Evolutionary conservation across 2,797 vertebrate species (phyloP).

Genomic region (Pangasius sanitwongsei): DNA sequence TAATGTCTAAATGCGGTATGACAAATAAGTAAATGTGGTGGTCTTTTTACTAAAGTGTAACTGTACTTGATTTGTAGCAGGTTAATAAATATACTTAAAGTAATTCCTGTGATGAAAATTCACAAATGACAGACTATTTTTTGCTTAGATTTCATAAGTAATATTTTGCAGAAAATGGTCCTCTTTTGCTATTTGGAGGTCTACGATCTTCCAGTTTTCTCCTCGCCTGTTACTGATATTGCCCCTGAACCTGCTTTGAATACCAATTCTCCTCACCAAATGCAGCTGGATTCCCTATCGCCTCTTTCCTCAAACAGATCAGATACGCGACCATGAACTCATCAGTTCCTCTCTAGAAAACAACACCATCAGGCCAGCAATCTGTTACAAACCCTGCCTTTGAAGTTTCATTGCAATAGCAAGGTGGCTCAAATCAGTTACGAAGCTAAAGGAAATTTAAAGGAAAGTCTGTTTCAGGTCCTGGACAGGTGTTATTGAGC

Average conservation of each 20-base stretch:
- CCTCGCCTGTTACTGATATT: constrained; percentile 9
- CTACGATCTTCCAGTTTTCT: constrained; percentile 19
- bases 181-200: neutral
- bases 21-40: neutral
- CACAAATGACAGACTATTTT: neutral
- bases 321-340: neutral
- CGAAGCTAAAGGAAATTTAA: neutral
- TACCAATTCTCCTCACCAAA: constrained; percentile 12
- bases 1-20: neutral
- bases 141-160: no score
- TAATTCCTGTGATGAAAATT: neutral
- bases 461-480: neutral
- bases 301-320: constrained; percentile 8
- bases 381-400: neutral
- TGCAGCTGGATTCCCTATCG: constrained; percentile 17
- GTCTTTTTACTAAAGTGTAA: neutral
- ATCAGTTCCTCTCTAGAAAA: constrained; percentile 3
- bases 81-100: neutral
- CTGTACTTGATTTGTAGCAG: neutral
- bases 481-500: neutral
- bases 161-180: neutral
- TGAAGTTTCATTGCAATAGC: neutral
- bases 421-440: neutral
- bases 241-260: constrained; percentile 11
- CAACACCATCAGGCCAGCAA: neutral